Conservation (phyloP, 1,140 invertebrate species). For the Bacillus rossius region DNA sequence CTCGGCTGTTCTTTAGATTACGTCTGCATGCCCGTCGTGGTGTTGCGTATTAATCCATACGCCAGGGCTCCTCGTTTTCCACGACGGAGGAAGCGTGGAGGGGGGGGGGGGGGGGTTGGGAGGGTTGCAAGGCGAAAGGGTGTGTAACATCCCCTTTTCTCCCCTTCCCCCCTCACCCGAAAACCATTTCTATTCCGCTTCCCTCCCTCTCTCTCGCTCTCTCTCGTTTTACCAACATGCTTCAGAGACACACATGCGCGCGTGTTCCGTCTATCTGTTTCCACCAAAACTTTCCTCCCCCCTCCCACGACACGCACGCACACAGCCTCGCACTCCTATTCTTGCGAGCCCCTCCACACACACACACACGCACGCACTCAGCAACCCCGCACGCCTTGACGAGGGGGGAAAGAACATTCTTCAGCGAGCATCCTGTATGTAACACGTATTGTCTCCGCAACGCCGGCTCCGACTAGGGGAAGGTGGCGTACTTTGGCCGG, state of each 20-base stretch:
- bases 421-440: neutral
- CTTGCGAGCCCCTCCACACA: neutral
- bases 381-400: too few relatives aligned
- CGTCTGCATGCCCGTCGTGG: constrained; percentile 1
- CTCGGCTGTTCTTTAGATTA: constrained; percentile 2
- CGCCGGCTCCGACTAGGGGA: neutral
- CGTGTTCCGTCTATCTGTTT: too few relatives aligned
- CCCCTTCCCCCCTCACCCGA: neutral
- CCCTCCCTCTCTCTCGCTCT: neutral
- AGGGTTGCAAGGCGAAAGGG: too few relatives aligned
- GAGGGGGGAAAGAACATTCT: neutral
- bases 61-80: constrained; percentile 5
- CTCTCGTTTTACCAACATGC: too few relatives aligned
- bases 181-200: neutral
- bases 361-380: constrained; percentile 1
- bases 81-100: neutral
- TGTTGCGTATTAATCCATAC: constrained; percentile 11
- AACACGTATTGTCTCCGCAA: neutral
- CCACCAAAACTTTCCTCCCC: too few relatives aligned
- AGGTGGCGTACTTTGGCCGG: neutral
- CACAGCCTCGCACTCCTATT: too few relatives aligned
- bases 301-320: too few relatives aligned
- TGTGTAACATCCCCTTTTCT: too few relatives aligned
- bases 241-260: too few relatives aligned
- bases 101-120: too few relatives aligned